Conservation (phyloP, 2,888 invertebrate genomes). For the Meghimatium bilineatum region DNA sequence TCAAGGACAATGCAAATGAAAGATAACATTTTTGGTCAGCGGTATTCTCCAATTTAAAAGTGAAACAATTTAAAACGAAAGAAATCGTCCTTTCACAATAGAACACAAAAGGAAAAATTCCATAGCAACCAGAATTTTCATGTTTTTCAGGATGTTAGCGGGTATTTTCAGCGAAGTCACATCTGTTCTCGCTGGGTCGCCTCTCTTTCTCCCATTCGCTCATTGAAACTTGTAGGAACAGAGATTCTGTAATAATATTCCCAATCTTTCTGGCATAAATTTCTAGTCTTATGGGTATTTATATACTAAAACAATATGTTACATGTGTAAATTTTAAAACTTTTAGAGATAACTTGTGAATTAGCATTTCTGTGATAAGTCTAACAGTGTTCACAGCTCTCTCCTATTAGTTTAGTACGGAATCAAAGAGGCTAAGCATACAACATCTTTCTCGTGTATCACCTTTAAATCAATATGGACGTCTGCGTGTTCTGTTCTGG, state of each 20-base stretch:
- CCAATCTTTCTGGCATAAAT: not conserved
- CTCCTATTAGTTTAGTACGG: not conserved
- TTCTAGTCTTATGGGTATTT: not conserved
- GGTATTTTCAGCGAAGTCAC: not conserved
- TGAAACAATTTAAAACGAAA: not conserved
- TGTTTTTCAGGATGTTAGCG: not conserved
- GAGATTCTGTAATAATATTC: not conserved
- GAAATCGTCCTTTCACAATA: not conserved
- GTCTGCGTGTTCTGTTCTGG: not conserved
- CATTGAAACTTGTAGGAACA: not conserved
- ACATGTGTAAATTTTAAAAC: not conserved
- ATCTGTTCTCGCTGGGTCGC: not conserved
- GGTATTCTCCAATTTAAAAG: not conserved
- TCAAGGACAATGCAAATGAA: no score
- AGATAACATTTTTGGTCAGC: no score
- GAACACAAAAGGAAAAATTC: not conserved
- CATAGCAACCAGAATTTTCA: not conserved
- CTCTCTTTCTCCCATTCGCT: not conserved
- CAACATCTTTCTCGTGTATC: not conserved
- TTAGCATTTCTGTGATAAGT: not conserved
- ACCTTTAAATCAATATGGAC: not conserved
- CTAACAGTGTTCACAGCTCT: not conserved
- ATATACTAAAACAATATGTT: not conserved
- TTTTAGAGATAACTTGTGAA: not conserved
- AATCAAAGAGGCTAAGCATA: not conserved